A percentile compares a stretch with the other conserved stretches of the same genome.
These are phyloP conservation scores for Podiceps cristatus DNA, from an alignment of 2,113 vertebrate genomes.

Conservation along the genomic window DNA sequence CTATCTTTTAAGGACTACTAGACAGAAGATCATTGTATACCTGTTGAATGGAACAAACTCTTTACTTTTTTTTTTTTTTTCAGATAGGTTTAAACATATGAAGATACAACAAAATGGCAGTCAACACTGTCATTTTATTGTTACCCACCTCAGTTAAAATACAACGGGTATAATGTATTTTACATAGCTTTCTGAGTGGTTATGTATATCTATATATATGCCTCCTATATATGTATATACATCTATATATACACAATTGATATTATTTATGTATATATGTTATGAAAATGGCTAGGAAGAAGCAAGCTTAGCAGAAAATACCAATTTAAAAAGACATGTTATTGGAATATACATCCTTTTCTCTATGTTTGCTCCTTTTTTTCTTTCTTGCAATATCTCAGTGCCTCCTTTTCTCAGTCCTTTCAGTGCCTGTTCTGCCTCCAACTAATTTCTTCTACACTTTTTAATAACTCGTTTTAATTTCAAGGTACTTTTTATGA, in stretches of 20 bases:
- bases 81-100: conserved; percentile 79
- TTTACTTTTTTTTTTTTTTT: conserved; percentile 74
- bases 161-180: conserved; percentile 78
- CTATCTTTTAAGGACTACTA: not conserved
- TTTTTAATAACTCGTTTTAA: conserved; percentile 65
- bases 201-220: conserved; percentile 78
- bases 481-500: conserved; percentile 52
- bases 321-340: not conserved
- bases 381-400: conserved; percentile 49
- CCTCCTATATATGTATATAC: conserved; percentile 69
- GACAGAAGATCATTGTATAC: not conserved
- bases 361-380: conserved; percentile 20
- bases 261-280: conserved; percentile 64
- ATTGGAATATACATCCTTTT: conserved; percentile 29
- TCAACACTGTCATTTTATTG: conserved; percentile 74
- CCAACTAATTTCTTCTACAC: conserved; percentile 76
- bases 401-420: conserved; percentile 59
- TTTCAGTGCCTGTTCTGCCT: conserved; percentile 61
- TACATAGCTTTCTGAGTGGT: conserved; percentile 72
- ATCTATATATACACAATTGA: conserved; percentile 73
- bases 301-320: conserved; percentile 57
- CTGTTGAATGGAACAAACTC: conserved; percentile 70
- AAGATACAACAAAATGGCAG: conserved; percentile 80
- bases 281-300: conserved; percentile 54
- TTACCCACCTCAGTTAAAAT: conserved; percentile 80